Percentiles rank a stretch among this genome's conserved stretches.
Evolutionary conservation across 1,140 invertebrate genomes (phyloP).

Genomic region (Bemisia tabaci): DNA sequence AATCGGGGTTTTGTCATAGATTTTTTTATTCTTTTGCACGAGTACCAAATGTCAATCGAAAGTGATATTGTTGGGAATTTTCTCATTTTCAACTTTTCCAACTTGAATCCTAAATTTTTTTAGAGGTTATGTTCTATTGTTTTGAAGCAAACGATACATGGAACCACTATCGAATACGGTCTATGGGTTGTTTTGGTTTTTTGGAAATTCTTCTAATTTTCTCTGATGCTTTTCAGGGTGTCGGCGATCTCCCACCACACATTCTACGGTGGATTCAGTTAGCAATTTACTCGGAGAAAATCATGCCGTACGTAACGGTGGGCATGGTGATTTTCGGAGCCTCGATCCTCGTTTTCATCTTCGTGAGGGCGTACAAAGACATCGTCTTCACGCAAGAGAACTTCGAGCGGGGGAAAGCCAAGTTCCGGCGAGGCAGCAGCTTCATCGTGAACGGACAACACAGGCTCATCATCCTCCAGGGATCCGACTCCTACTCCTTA

Average conservation of each 20-base stretch:
- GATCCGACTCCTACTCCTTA: conserved; percentile 44
- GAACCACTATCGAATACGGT: too few relatives aligned
- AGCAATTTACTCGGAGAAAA: conserved; percentile 50
- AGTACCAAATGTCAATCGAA: too few relatives aligned
- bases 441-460: conserved; percentile 54
- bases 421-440: conserved; percentile 50
- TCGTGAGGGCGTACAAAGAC: conserved; percentile 57
- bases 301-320: conserved; percentile 51
- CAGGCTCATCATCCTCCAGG: conserved; percentile 41
- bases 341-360: conserved; percentile 42
- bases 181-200: too few relatives aligned
- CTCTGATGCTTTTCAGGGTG: conserved; percentile 56
- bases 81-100: too few relatives aligned
- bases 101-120: too few relatives aligned
- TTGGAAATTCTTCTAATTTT: too few relatives aligned
- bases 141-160: too few relatives aligned
- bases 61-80: too few relatives aligned
- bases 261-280: conserved; percentile 50
- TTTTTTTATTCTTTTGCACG: too few relatives aligned
- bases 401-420: conserved; percentile 52
- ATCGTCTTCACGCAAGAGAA: conserved; percentile 55
- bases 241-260: conserved; percentile 58
- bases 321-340: conserved; percentile 52
- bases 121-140: too few relatives aligned
- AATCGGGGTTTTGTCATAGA: too few relatives aligned